Evolutionary conservation across 2,797 vertebrate genomes (phyloP).

Genomic region (Macrochelys suwanniensis): DNA sequence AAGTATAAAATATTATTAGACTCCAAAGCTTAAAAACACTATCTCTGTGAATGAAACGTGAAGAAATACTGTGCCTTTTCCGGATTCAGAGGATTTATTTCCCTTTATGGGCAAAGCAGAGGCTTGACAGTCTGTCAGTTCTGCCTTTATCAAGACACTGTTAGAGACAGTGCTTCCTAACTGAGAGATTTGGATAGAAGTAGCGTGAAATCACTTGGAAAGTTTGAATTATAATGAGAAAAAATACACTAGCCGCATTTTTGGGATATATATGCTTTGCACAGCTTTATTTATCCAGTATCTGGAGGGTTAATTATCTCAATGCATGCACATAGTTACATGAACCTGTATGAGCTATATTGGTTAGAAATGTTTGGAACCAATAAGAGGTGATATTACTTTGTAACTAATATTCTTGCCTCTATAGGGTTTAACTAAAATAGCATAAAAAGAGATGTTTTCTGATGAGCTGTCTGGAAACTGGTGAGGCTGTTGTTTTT

Average conservation of each 20-base stretch:
- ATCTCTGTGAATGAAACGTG: background rate
- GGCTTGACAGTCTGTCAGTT: background rate
- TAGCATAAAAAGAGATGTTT: slow-evolving; percentile 51
- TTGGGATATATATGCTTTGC: background rate
- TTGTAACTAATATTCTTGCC: slow-evolving; percentile 40
- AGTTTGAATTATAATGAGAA: background rate
- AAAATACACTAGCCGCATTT: background rate
- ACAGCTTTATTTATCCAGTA: background rate
- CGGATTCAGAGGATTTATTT: background rate
- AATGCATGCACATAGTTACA: background rate
- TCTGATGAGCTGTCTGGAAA: slow-evolving; percentile 67
- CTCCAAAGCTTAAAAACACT: background rate
- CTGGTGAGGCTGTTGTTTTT: background rate
- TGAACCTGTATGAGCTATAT: background rate
- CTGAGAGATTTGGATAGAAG: background rate
- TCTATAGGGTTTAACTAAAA: slow-evolving; percentile 53
- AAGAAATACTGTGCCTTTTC: background rate
- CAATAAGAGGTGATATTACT: slow-evolving; percentile 21
- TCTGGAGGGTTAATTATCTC: slow-evolving; percentile 32
- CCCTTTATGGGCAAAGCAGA: background rate
- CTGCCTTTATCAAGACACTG: background rate
- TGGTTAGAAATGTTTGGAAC: slow-evolving; percentile 57
- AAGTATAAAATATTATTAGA: background rate
- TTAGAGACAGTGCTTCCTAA: background rate
- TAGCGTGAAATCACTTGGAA: background rate